phyloP scores from a whole-genome alignment of 64 coral and sea anemone genomes.

The Dendrophyllia cribrosa region DNA sequence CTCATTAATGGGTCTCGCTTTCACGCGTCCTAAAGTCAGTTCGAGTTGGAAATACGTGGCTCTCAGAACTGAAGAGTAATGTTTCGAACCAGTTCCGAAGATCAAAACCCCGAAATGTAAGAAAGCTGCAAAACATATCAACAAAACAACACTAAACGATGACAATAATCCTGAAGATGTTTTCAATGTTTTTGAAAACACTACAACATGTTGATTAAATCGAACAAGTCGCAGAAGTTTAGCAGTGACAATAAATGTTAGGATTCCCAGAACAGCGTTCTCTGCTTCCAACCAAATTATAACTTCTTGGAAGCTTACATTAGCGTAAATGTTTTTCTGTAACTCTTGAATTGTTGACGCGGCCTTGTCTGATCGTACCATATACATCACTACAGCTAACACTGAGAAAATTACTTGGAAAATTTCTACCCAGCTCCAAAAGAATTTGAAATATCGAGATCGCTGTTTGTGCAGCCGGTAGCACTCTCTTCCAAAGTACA shows the following conservation, averaged over 20 bases:
- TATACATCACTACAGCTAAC: constrained; percentile 17
- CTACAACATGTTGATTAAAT: constrained; percentile 42
- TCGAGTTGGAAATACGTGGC: constrained; percentile 40
- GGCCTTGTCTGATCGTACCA: background rate
- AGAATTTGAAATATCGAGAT: constrained; percentile 41
- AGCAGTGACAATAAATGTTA: constrained; percentile 27
- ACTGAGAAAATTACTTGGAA: constrained; percentile 17
- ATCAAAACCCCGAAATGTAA: constrained; percentile 3
- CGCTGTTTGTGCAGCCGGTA: constrained; percentile 31
- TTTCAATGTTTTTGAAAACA: constrained; percentile 35
- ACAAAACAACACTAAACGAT: constrained; percentile 28
- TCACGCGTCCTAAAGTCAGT: constrained; percentile 36
- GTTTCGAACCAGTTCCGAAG: constrained; percentile 6
- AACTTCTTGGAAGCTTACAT: constrained; percentile 30
- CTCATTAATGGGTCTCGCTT: constrained; percentile 19
- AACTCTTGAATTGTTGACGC: background rate
- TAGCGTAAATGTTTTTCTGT: constrained; percentile 41
- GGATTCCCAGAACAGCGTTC: constrained; percentile 18
- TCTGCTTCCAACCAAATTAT: constrained; percentile 15
- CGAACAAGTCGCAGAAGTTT: constrained; percentile 50
- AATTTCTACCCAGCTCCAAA: constrained; percentile 39
- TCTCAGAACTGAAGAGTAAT: background rate
- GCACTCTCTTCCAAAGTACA: constrained; percentile 59
- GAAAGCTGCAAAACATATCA: constrained; percentile 40
- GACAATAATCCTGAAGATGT: background rate